Base-by-base conservation (phyloP, 2,113 vertebrate genomes). In the Cynopterus brachyotis region DNA sequence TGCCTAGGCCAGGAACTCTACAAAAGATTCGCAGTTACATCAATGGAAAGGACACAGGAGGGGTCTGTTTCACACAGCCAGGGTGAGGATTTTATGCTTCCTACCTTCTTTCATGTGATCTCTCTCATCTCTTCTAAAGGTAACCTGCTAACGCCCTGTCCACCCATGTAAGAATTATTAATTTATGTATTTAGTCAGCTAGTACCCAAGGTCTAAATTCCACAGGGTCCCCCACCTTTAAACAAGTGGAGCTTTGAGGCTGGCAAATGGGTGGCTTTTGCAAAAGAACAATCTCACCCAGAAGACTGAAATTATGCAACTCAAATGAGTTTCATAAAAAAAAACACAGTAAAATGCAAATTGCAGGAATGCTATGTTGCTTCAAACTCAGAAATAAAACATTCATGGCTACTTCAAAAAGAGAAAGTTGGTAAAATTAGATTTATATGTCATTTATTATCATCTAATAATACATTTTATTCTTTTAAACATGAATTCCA, bases 321-420 rank as follows among this genome's bases (percentile, higher is more conserved):
- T 95, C 67, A 89, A 81, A 87, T 62, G 10, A 92, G 66, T 24
- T 62, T 67, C 80, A 82, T 0, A 73, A 60, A 86, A 92, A 92
- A 96, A 89, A 97, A 89, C 6, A 91, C 22, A 67, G 16, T 78
- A 91, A 83, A 84, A 42, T 72, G 37, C 24, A 47, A 94, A 57
- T 92, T 50, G 95, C 0, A 90, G 75, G 53, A 89, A 79, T 35
- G 17, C 8, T 30, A 53, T 42, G 28, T 67, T 94, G 60, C 11
- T 85, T 83, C 72, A 62, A 53, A 87, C n/a, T 67, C 76, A 91
- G 62, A 86, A 70, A 91, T 12, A 26, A 85, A 95, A 93, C 26
- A n/a, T 2, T 76, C 16, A 13, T 73, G 22, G 17, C 60, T 80
- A 90, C 24, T 64, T 40, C 53, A 86, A 50, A 86, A 89, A 83